phyloP scores from a whole-genome alignment of 2,888 invertebrate genomes.

The Pandemis heparana region DNA sequence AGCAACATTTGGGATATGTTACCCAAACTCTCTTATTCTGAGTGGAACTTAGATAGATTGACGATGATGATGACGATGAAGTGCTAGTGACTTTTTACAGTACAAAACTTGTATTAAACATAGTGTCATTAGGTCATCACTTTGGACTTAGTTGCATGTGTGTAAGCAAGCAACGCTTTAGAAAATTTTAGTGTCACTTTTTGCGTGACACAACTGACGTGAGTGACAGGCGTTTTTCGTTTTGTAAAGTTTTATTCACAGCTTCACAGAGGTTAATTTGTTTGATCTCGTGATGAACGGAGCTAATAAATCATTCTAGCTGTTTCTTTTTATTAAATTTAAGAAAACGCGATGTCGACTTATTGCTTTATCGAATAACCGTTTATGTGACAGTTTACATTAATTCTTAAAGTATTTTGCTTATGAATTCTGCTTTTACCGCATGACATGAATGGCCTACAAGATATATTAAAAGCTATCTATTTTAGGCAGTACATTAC shows the following conservation, averaged over 20 bases:
- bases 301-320: conserved; percentile 41
- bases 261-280: conserved; percentile 56
- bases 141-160: not conserved
- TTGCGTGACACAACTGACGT: conserved; percentile 51
- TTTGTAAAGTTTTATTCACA: conserved; percentile 54
- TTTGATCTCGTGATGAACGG: conserved; percentile 47
- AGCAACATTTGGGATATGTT: too few species aligned
- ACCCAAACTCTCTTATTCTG: too few species aligned
- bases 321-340: conserved; percentile 38
- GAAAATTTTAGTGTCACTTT: conserved; percentile 54
- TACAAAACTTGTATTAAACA: not conserved
- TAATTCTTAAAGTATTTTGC: conserved; percentile 27
- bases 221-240: conserved; percentile 55
- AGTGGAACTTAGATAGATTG: too few species aligned
- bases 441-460: not conserved
- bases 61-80: too few species aligned
- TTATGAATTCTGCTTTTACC: not conserved
- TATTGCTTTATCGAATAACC: conserved; percentile 38
- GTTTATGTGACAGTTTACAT: conserved; percentile 36
- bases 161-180: not conserved
- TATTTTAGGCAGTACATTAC: not conserved
- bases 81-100: too few species aligned
- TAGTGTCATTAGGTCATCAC: too few species aligned
- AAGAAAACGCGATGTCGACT: conserved; percentile 34
- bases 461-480: not conserved